These are phyloP conservation scores for Monoplex corrugatus DNA, from an alignment of 2,888 invertebrate genomes.

Conservation along the genomic window DNA sequence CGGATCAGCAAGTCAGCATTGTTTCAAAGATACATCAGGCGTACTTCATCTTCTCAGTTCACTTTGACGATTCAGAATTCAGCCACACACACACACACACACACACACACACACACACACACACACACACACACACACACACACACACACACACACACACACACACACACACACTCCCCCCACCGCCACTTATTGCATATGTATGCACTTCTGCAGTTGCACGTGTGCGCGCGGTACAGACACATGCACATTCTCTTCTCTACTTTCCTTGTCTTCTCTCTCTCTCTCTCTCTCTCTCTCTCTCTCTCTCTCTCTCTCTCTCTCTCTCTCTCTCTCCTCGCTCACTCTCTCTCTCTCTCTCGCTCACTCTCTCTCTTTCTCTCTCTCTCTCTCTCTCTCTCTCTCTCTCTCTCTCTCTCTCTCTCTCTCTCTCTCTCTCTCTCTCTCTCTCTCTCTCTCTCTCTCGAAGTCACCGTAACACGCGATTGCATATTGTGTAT, in stretches of 20 bases:
- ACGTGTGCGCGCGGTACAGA: too few species aligned
- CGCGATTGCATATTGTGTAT: too few species aligned
- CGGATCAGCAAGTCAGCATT: too few species aligned
- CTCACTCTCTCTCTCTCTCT: conserved; percentile 12
- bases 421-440: conserved; percentile 25
- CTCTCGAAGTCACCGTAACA: too few species aligned
- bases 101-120: not conserved
- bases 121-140: not conserved
- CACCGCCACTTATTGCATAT: not conserved
- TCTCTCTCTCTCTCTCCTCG: conserved; percentile 5
- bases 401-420: conserved; percentile 21
- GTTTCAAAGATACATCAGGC: too few species aligned
- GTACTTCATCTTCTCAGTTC: too few species aligned
- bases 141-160: not conserved
- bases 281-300: not conserved
- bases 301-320: not conserved
- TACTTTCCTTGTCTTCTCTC: conserved; percentile 5
- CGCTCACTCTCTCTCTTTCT: not conserved
- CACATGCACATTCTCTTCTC: not conserved
- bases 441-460: not conserved
- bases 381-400: not conserved
- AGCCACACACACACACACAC: not conserved
- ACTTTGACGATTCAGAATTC: not conserved
- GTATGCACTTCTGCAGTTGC: not conserved
- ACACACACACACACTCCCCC: not conserved